phyloP scores from a whole-genome alignment of 1,140 invertebrate genomes.

The Drosophila mojavensis region DNA sequence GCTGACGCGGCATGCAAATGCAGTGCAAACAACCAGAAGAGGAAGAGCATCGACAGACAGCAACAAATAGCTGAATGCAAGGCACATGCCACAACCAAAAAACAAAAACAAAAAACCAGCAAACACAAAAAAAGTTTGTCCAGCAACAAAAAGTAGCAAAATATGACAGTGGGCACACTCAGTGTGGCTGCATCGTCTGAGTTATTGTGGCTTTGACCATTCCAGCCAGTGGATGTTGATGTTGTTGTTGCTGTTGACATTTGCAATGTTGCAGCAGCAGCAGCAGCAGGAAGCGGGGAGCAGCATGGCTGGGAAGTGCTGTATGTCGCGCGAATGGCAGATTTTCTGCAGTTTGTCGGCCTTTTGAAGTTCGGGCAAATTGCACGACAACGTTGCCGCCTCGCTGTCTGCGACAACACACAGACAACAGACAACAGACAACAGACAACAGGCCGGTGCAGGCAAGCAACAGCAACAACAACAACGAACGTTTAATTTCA shows the following conservation, averaged over 20 bases:
- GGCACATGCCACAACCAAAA: no score
- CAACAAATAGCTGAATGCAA: conserved; percentile 41
- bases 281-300: not conserved
- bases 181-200: conserved; percentile 53
- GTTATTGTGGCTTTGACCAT: conserved; percentile 73
- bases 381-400: conserved; percentile 58
- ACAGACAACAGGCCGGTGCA: conserved; percentile 1
- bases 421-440: conserved; percentile 4
- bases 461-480: conserved; percentile 5
- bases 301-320: not conserved
- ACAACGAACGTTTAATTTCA: conserved; percentile 67
- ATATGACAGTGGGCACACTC: conserved; percentile 39
- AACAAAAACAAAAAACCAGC: no score
- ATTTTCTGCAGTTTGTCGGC: conserved; percentile 65
- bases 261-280: conserved; percentile 52
- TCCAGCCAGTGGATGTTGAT: conserved; percentile 31
- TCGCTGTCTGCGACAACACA: conserved; percentile 50
- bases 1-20: conserved; percentile 36
- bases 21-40: conserved; percentile 21
- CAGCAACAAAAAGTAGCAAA: conserved; percentile 11
- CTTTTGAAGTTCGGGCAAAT: conserved; percentile 67
- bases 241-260: conserved; percentile 58
- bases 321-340: conserved; percentile 8
- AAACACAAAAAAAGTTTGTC: conserved; percentile 56
- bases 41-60: conserved; percentile 32